Evolutionary conservation across 2,113 vertebrate species (phyloP), one percentile per base, ranked within the genome.

Genomic region (Microtus richardsoni): DNA sequence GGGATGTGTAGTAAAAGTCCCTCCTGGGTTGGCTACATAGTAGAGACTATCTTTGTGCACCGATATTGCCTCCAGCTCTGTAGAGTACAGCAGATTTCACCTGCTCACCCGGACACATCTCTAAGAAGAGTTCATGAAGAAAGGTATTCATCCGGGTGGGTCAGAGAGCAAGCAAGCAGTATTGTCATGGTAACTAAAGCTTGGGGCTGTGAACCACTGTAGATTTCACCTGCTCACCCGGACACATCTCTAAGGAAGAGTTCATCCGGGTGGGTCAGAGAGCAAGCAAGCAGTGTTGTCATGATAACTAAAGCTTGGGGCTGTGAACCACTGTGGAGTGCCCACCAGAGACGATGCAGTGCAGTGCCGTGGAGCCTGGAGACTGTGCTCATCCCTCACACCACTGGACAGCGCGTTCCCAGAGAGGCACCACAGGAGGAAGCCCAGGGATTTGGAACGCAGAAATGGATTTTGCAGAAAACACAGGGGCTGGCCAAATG

Each of bases 241-340:
- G 21, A 88, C 10, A 2, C 6, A n/a, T 36, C 39, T 36, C 70
- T 54, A 41, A 44, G 85, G 36, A n/a, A 83, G 70, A 74, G 39
- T 8, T 52, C 47, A 36, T 80, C 49, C 54, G n/a, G 2, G 60
- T 79, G 62, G 75, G n/a, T 22, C 17, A 52, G 33, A 89, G 92
- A 44, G 16, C 10, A 1, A 44, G 58, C 1, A 0, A 30, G 58
- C 49, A 52, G 89, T 2, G 33, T 2, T 26, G 77, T 36, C 93
- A 75, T 68, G 86, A 73, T 3, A 73, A 95, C 14, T 4, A 52
- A 54, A 73, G 47, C 87, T 44, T 70, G 84, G 77, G 85, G 4
- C 47, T n/a, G 33, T 6, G 49, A 91, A 22, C 0, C 0, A 16
- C 0, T 0, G 26, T 2, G 3, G 49, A 58, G 17, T 8, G 2